These are phyloP conservation scores for Pterostichus niger DNA, from an alignment of 2,888 invertebrate genomes.

Conservation along the genomic window DNA sequence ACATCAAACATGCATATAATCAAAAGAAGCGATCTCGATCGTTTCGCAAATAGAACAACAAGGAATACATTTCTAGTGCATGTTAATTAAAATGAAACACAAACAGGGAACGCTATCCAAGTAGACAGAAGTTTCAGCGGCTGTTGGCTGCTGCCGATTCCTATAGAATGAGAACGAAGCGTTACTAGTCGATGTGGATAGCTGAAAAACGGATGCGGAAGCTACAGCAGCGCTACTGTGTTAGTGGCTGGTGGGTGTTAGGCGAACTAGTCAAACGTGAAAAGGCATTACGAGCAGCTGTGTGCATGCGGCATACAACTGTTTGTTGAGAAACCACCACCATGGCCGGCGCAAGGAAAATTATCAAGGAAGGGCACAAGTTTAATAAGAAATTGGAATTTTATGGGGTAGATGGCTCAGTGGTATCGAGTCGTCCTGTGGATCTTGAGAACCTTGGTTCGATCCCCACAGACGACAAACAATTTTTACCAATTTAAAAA, in stretches of 20 bases:
- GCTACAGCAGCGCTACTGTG: slow-evolving; percentile 15
- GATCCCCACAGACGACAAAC: too few species aligned
- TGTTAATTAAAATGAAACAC: slow-evolving; percentile 44
- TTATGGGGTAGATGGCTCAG: too few species aligned
- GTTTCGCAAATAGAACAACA: slow-evolving; percentile 9
- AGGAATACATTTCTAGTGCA: slow-evolving; percentile 9
- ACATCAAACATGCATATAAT: slow-evolving; percentile 6
- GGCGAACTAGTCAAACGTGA: slow-evolving; percentile 42
- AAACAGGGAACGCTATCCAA: slow-evolving; percentile 35
- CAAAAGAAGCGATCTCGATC: slow-evolving; percentile 22
- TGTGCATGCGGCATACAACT: slow-evolving; percentile 27
- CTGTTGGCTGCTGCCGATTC: slow-evolving; percentile 6
- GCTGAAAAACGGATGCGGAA: slow-evolving; percentile 46
- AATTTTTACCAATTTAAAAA: too few species aligned
- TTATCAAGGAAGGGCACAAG: too few species aligned
- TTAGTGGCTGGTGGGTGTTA: slow-evolving; percentile 27
- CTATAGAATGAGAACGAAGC: background rate
- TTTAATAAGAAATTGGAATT: too few species aligned
- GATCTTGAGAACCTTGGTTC: too few species aligned
- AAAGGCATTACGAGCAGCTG: slow-evolving; percentile 38
- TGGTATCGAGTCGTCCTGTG: too few species aligned
- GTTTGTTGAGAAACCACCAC: slow-evolving; percentile 29
- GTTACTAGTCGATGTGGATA: slow-evolving; percentile 2
- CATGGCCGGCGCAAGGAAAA: background rate
- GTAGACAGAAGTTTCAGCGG: slow-evolving; percentile 7